A percentile compares a stretch with the other conserved stretches of the same genome.
phyloP scores from a whole-genome alignment of 2,888 invertebrate species.

The Tenthredo livida region DNA sequence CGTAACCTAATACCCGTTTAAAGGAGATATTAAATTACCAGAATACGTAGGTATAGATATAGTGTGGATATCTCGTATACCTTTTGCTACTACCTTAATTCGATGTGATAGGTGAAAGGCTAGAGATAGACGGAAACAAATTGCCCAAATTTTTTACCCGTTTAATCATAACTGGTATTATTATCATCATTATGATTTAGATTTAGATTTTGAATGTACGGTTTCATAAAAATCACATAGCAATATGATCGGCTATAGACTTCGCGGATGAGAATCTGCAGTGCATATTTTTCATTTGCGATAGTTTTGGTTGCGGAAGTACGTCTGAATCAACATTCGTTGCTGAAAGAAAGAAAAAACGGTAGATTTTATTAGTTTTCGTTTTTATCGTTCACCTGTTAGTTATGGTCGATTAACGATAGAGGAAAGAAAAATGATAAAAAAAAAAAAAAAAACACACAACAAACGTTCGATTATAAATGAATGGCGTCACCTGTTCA shows the following conservation, averaged over 20 bases:
- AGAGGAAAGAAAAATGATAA: not conserved
- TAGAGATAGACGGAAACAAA: slow-evolving; percentile 1
- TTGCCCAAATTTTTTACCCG: slow-evolving; percentile 1
- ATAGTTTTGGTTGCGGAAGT: no score
- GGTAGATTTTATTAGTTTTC: not conserved
- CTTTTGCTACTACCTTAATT: slow-evolving; percentile 64
- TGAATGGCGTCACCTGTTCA: slow-evolving; percentile 36
- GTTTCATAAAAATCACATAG: not conserved
- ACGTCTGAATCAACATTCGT: no score
- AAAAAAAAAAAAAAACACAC: no score
- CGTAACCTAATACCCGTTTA: slow-evolving; percentile 70
- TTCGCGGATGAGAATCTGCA: no score
- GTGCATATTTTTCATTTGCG: no score
- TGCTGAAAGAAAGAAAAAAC: no score
- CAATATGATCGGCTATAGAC: not conserved
- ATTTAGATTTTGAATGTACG: not conserved
- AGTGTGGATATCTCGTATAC: not conserved
- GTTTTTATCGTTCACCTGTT: not conserved
- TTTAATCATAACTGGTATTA: not conserved
- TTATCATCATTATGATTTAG: not conserved
- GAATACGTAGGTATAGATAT: not conserved
- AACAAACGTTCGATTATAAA: not conserved
- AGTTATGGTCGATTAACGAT: not conserved
- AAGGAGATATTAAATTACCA: slow-evolving; percentile 72
- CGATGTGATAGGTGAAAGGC: slow-evolving; percentile 69